Base-by-base conservation (phyloP, 2,888 invertebrate genomes). In the Unio pictorum region DNA sequence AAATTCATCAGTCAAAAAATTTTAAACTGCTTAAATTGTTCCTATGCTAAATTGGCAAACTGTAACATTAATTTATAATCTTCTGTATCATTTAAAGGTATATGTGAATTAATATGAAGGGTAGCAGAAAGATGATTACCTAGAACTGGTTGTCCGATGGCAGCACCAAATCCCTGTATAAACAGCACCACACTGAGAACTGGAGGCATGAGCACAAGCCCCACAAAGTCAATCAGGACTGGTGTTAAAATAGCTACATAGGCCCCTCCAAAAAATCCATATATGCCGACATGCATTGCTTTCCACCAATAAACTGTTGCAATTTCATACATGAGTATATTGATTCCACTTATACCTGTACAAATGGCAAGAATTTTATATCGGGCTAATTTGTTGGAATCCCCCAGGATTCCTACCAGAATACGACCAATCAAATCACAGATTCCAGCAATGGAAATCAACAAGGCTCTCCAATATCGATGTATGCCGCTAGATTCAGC, bases 241-340 rank as follows among this genome's bases (percentile, higher is more conserved):
- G 85, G 81, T 8, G 80, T 77, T 57, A 79, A 76, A 55, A 84
- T 72, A 6, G 81, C 76, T 18, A 85, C 82, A 69, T 82, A 84
- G 20, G 75, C 79, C 5, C 86, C 86, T 18, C 86, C 86, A 26
- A 82, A 76, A 63, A 84, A 82, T n/a, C 86, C 86, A 72, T 86
- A 86, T 64, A 84, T 55, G 28, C 76, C 80, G 28, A 79, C 80
- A 69, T 78, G 84, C 11, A 84, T 28, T 1, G 76, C 76, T 76
- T 84, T 78, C 74, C 80, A 75, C 72, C 72, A 72, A 56, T 79
- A 84, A 1, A 60, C 61, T 28, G 75, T 60, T 2, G 83, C 81
- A 61, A 79, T 79, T 8, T 72, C 66, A 61, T 84, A 81, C 11
- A 80, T 57, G 4, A 82, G 67, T 3, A 84, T 82, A 64, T 80